Base-by-base conservation (phyloP, 2,888 invertebrate species). In the Clunio marinus region DNA sequence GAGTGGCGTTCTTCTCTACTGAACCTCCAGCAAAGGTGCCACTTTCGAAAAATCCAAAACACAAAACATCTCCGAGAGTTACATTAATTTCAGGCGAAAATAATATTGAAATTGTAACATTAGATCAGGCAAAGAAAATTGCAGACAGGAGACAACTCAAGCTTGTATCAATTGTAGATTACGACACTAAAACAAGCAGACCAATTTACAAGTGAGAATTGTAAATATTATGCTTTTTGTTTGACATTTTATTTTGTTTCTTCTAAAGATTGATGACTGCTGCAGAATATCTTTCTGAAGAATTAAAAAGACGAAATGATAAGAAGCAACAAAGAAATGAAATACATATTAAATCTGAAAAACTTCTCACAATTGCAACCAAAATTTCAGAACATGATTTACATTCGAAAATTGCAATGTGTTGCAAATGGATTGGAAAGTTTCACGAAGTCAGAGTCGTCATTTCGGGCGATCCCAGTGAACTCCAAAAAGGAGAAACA, bases 71-170 rank as follows among this genome's bases (percentile, higher is more conserved):
- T 1, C 66, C 66, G n/a, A 84, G 83, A 77, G 86, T 91, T 70
- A 89, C 88, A 0, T 76, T 91, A 27, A 79, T 89, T 69, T 78
- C 81, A 37, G 77, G 82, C 32, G 83, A 86, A 74, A 79, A 85
- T 72, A 77, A 81, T 28, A 76, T 87, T 20, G 81, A 79, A 70
- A 80, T 89, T 2, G 82, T 83, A 1, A 84, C 87, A 25, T 71
- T 90, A 25, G 86, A 86, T 71, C 86, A 86, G 72, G 91, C 91
- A 0, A 81, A 86, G 72, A 88, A 82, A 75, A 73, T 91, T 70
- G 86, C 90, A 0, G 81, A 83, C 69, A 81, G 87, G 45, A 80
- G 88, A 71, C 84, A 88, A 63, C 78, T 91, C 70, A 87, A 86
- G 74, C 78, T 92, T 69, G 81, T 89, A 0, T 87, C 88, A 79